Base-by-base conservation (phyloP, 2,888 invertebrate species). In the Lasius fuliginosus region DNA sequence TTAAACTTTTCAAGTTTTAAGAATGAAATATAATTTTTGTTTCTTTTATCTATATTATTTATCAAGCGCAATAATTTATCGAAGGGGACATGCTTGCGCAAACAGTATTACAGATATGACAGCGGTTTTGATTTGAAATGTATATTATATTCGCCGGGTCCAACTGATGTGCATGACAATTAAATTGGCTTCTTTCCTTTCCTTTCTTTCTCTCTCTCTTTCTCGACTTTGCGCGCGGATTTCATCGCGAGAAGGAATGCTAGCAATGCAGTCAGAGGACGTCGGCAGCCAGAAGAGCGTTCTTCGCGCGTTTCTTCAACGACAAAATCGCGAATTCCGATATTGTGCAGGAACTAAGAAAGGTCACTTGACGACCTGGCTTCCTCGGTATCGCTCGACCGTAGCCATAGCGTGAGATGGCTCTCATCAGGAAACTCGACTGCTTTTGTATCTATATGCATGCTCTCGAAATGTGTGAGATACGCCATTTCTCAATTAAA, bases 281-380 rank as follows among this genome's bases (percentile, higher is more conserved):
- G 88, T 89, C 73, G 84, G 82, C 33, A 71, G 33, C 33, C 46
- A 36, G 81, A 84, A 65, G 73, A 88, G 85, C 90, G 84, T 90
- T 90, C 89, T 33, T 23, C 81, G 86, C 77, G 85, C 83, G 85
- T 90, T 90, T 87, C 89, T 88, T 86, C 85, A 69, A 81, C 79
- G 90, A 68, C 82, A 84, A 88, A 83, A 86, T 82, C 77, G 67
- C 69, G 84, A 87, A 89, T 89, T 90, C 90, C 90, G 83, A 89
- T 89, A 89, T 86, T 64, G 90, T 83, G 49, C 83, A 9, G 86
- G 82, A 83, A 81, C 83, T 76, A n/a, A 65, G 83, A 58, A 56
- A 76, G 71, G 65, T 67, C 77, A 81, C 67, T 75, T 81, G 74
- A 84, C 81, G 85, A 73, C 79, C 40, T 65, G 74, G 73, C 65